phyloP scores from a whole-genome alignment of 2,888 invertebrate species.

The Philereme transversata region DNA sequence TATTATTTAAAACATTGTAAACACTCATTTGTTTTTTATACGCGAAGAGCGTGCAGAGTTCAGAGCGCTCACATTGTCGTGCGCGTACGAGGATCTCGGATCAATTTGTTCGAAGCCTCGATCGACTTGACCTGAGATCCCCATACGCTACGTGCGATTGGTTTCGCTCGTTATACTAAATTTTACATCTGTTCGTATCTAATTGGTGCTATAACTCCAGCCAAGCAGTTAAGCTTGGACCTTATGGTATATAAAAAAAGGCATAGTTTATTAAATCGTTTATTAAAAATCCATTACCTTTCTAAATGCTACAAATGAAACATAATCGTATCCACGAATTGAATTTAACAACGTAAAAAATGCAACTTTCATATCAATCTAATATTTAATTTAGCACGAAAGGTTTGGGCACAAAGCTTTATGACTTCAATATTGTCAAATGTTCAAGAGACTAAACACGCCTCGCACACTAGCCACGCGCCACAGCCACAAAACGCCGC shows the following conservation, averaged over 20 bases:
- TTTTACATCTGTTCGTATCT: too few species aligned
- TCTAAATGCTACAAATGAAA: conserved; percentile 62
- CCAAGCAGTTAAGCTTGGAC: too few species aligned
- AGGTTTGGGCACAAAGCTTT: conserved; percentile 25
- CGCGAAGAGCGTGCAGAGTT: not conserved
- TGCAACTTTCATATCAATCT: conserved; percentile 39
- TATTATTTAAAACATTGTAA: conserved; percentile 1
- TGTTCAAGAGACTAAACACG: conserved; percentile 1
- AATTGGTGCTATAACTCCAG: too few species aligned
- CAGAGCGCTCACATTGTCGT: not conserved
- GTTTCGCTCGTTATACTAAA: too few species aligned
- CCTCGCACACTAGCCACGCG: too few species aligned
- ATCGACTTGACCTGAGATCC: too few species aligned
- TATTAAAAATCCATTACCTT: conserved; percentile 67
- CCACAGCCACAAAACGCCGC: too few species aligned
- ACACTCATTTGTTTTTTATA: not conserved
- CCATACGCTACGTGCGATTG: too few species aligned
- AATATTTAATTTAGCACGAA: not conserved
- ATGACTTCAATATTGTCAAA: conserved; percentile 27
- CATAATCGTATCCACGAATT: conserved; percentile 44
- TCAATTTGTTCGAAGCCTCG: too few species aligned
- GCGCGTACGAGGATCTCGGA: too few species aligned
- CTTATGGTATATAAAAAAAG: conserved; percentile 1
- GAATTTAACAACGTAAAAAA: conserved; percentile 53
- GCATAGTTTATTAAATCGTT: conserved; percentile 56